A percentile compares a stretch with the other conserved stretches of the same genome.
phyloP scores from a whole-genome alignment of 2,113 vertebrate genomes.

The Oxygymnocypris stewartii region DNA sequence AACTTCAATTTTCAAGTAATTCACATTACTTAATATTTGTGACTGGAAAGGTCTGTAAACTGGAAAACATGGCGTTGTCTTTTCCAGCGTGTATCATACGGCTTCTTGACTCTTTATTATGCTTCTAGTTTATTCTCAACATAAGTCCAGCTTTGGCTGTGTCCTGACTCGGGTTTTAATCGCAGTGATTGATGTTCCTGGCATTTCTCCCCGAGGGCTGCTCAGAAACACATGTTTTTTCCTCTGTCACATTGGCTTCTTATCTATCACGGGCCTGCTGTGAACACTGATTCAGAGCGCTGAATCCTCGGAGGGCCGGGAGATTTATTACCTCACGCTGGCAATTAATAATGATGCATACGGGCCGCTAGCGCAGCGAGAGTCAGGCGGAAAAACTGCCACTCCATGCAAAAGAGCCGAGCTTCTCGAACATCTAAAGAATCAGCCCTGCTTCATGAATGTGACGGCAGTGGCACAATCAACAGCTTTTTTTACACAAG shows the following conservation, averaged over 20 bases:
- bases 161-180: background rate
- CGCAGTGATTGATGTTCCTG: background rate
- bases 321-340: conserved; percentile 72
- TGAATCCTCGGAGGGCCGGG: conserved; percentile 65
- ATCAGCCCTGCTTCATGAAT: background rate
- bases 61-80: background rate
- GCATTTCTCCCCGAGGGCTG: background rate
- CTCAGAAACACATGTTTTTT: conserved; percentile 42
- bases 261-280: conserved; percentile 67
- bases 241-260: conserved; percentile 59
- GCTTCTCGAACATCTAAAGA: conserved; percentile 15
- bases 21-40: background rate
- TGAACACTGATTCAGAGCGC: conserved; percentile 66
- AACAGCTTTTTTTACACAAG: background rate
- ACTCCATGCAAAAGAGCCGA: conserved; percentile 68
- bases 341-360: conserved; percentile 73
- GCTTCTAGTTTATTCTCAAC: background rate
- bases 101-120: background rate
- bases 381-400: conserved; percentile 68
- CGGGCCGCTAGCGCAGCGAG: conserved; percentile 64
- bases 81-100: background rate
- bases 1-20: too few species aligned
- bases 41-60: background rate
- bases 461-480: background rate
- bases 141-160: background rate